Percentiles rank a stretch among this genome's conserved stretches.
Conservation (phyloP, 2,888 invertebrate genomes). For the Steromphala cineraria region DNA sequence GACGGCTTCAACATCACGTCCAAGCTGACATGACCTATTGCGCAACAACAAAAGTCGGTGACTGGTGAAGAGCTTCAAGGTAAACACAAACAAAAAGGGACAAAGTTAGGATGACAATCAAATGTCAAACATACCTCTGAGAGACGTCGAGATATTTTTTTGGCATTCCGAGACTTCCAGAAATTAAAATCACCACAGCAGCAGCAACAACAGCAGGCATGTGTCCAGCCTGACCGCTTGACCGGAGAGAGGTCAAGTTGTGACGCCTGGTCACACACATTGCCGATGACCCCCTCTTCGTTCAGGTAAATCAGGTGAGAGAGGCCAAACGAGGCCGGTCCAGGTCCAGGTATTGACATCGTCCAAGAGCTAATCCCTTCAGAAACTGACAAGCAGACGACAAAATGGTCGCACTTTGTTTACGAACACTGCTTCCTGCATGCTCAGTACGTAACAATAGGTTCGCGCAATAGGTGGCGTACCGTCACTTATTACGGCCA, state of each 20-base stretch:
- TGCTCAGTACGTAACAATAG: background rate
- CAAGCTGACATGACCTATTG: background rate
- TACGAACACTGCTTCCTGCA: background rate
- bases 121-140: constrained; percentile 11
- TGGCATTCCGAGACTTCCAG: background rate
- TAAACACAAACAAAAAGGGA: background rate
- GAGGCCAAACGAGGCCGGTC: background rate
- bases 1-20: background rate
- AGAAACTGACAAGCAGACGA: background rate
- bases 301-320: constrained; percentile 7
- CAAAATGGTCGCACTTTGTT: background rate
- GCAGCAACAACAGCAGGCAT: constrained; percentile 12
- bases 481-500: background rate
- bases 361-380: background rate
- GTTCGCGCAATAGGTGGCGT: constrained; percentile 8
- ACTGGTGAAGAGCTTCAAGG: background rate
- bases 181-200: constrained; percentile 10
- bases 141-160: background rate
- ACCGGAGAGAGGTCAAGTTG: background rate
- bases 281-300: constrained; percentile 8
- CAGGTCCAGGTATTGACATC: background rate
- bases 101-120: background rate
- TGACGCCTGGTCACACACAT: constrained; percentile 11
- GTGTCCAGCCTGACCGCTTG: constrained; percentile 2
- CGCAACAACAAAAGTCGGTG: background rate